phyloP scores from a whole-genome alignment of 2,888 invertebrate genomes.

The Pyrrhosoma nymphula region DNA sequence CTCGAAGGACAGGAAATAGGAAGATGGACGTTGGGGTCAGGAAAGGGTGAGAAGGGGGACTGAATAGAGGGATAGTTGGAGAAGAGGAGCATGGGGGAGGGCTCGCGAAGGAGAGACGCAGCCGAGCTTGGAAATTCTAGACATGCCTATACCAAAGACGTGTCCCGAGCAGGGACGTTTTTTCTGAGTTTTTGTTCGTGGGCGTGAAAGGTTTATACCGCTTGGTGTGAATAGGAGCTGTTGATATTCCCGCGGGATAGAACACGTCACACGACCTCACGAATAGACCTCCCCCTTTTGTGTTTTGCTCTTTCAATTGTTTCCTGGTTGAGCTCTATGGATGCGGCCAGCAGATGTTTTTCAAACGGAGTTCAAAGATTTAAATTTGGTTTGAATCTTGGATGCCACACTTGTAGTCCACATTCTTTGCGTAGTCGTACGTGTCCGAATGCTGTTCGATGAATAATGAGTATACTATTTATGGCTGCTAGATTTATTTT shows the following conservation, averaged over 20 bases:
- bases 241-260: not conserved
- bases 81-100: not conserved
- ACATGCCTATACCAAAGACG: constrained; percentile 23
- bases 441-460: no score
- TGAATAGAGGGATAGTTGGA: not conserved
- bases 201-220: constrained; percentile 46
- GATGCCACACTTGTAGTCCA: not conserved
- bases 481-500: no score
- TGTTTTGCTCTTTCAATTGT: not conserved
- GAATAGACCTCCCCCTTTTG: not conserved
- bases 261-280: not conserved
- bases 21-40: not conserved
- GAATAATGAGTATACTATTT: no score
- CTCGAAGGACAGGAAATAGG: not conserved
- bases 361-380: not conserved
- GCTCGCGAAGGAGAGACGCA: not conserved
- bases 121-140: constrained; percentile 22
- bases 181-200: constrained; percentile 28
- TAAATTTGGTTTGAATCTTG: not conserved
- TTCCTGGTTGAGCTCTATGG: not conserved
- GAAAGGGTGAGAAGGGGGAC: not conserved
- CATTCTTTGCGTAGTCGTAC: not conserved
- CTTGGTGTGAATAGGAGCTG: not conserved
- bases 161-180: constrained; percentile 40
- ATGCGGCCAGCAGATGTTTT: not conserved